Evolutionary conservation across 1,140 invertebrate species (phyloP).

Genomic region (Pissodes strobi): DNA sequence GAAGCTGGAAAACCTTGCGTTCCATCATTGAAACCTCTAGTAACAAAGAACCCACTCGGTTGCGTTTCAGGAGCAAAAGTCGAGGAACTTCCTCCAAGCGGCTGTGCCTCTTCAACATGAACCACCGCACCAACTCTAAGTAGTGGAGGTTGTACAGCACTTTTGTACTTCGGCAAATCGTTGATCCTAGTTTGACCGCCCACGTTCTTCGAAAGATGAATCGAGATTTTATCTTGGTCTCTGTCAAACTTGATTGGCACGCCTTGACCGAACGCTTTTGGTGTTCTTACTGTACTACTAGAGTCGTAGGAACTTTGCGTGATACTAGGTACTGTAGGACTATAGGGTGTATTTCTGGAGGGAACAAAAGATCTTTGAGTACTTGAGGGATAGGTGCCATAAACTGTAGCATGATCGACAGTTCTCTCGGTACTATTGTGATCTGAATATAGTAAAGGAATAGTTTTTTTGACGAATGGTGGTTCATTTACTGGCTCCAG

Average conservation of each 20-base stretch:
- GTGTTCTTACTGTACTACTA: background rate
- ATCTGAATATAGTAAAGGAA: slow-evolving; percentile 17
- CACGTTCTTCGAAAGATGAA: slow-evolving; percentile 37
- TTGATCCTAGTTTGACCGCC: slow-evolving; percentile 3
- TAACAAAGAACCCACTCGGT: slow-evolving; percentile 37
- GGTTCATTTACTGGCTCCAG: slow-evolving; percentile 31
- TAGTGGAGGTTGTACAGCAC: background rate
- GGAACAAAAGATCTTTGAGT: background rate
- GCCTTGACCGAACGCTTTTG: slow-evolving; percentile 1
- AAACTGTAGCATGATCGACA: slow-evolving; percentile 37
- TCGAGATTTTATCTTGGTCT: slow-evolving; percentile 26
- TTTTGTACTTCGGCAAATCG: background rate
- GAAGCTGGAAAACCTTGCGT: background rate
- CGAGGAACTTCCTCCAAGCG: background rate
- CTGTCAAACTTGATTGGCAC: slow-evolving; percentile 35
- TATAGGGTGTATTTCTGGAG: slow-evolving; percentile 6
- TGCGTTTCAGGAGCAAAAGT: background rate
- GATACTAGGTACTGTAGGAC: slow-evolving; percentile 29
- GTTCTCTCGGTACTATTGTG: slow-evolving; percentile 24
- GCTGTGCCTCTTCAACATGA: background rate
- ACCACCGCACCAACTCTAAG: slow-evolving; percentile 11
- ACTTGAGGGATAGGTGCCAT: slow-evolving; percentile 34
- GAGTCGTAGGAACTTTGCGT: slow-evolving; percentile 4
- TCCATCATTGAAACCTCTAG: slow-evolving; percentile 24
- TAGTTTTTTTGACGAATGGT: slow-evolving; percentile 26